Base-by-base conservation (phyloP, 2,888 invertebrate genomes). In the Volucella inanis region DNA sequence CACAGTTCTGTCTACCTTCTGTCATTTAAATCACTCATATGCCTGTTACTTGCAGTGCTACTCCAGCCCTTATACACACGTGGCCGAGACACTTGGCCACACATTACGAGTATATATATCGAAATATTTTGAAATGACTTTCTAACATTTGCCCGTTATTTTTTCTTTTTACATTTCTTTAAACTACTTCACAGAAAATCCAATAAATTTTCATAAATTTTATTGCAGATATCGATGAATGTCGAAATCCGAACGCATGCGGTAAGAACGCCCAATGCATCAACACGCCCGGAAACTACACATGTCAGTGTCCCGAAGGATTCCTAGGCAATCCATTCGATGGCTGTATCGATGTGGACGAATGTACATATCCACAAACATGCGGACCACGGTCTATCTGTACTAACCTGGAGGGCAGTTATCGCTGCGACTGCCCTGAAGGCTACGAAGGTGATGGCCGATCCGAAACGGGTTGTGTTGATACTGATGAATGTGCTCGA, bases 201-300 rank as follows among this genome's bases (percentile, higher is more conserved):
- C 3, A 9, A 43, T 10, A 3, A 8, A 62, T 31, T 31, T 8
- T 59, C 9, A 10, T 47, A 45, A 55, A 43, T 47, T 78, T 87
- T 87, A 57, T 91, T 92, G 86, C 93, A 95, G 98, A 98, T 93
- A 95, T 98, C 88, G 95, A 98, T 91, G 98, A 98, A 93, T 98
- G 98, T 93, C 93, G 93, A 89, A 94, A 95, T 91, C 95, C 96
- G 62, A 95, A 95, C 89, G 95, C 96, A 87, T 98, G 98, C 90
- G 98, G 97, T 82, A 93, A 93, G 72, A 96, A 97, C 90, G 95
- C 98, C 52, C 90, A 95, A 70, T 98, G 98, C 91, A 94, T 94
- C 87, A 98, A 98, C 92, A 94, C 94, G 83, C 95, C 95, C 72
- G 98, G 98, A 90, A 98, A 97, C 92, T 97, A 96, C 91, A 96